Base-by-base conservation (phyloP, 2,797 vertebrate genomes). In the Ctenochaetus hawaiiensis region DNA sequence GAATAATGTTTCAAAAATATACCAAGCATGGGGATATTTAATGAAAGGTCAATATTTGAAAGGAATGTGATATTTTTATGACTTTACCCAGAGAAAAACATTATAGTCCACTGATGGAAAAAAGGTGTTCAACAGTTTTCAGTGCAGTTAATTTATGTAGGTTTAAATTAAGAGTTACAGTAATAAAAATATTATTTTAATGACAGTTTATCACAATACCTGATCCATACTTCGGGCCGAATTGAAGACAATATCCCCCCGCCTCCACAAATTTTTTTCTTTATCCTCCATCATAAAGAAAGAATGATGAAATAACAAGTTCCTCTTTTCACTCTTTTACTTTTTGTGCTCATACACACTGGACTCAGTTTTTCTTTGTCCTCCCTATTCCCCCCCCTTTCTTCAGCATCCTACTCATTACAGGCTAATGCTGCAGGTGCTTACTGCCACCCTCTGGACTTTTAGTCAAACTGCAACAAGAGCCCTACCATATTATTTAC, bases 11-110 rank as follows among this genome's bases (percentile, higher is more conserved):
- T 73, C 51, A 72, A 51, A 76, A 72, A 30, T 30, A 71, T 37
- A 14, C 18, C 10, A 71, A 45, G 43, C 60, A 67, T 49, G 52
- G 39, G 23, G 66, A 45, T 43, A 58, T 70, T 56, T 51, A 69
- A 67, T 72, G 49, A 61, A 70, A 30, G 39, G 75, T 72, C 59
- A 85, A 83, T 80, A 80, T 77, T 80, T 76, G 16, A 61, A 54
- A 34, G 39, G 48, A 82, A 76, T 68, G 1, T 82, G 65, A 88
- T 71, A 41, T 75, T 79, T 49, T 16, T 64, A 75, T 53, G 68
- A 70, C 44, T 72, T 57, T 10, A 41, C 41, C 34, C 10, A 30
- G 30, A 43, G 71, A 70, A 44, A 76, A 39, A 48, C 45, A 49
- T n/a, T 23, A 9, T 18, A 56, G 51, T 37, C 41, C 5, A 14